These are phyloP conservation scores for Dysmachus trigonus DNA, from an alignment of 2,888 invertebrate genomes.

Conservation along the genomic window DNA sequence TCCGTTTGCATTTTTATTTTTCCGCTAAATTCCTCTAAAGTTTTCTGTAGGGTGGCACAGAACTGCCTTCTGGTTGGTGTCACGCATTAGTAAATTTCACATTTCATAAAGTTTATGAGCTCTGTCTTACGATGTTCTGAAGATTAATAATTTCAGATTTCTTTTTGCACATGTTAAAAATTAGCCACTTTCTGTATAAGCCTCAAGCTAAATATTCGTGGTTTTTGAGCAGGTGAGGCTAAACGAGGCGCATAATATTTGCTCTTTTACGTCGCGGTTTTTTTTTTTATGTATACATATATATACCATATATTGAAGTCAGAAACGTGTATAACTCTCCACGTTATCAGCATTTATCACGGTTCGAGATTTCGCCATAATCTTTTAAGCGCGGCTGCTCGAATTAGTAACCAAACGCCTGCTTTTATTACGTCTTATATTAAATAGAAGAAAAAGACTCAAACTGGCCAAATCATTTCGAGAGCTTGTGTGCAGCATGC, in stretches of 20 bases:
- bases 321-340: background rate
- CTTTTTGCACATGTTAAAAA: background rate
- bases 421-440: background rate
- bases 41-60: background rate
- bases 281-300: background rate
- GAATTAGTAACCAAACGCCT: background rate
- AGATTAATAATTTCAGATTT: background rate
- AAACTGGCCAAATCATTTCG: background rate
- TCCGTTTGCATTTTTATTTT: background rate
- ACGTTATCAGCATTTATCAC: background rate
- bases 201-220: background rate
- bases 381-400: background rate
- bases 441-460: background rate
- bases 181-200: background rate
- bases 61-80: constrained; percentile 4
- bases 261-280: background rate
- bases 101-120: background rate
- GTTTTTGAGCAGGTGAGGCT: background rate
- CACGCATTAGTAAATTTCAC: constrained; percentile 23
- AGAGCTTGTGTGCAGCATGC: background rate
- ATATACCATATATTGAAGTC: background rate
- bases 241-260: background rate
- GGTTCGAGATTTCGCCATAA: background rate
- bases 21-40: background rate
- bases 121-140: background rate